phyloP scores from a whole-genome alignment of 1,140 invertebrate genomes.

The Drosophila kohkoa region DNA sequence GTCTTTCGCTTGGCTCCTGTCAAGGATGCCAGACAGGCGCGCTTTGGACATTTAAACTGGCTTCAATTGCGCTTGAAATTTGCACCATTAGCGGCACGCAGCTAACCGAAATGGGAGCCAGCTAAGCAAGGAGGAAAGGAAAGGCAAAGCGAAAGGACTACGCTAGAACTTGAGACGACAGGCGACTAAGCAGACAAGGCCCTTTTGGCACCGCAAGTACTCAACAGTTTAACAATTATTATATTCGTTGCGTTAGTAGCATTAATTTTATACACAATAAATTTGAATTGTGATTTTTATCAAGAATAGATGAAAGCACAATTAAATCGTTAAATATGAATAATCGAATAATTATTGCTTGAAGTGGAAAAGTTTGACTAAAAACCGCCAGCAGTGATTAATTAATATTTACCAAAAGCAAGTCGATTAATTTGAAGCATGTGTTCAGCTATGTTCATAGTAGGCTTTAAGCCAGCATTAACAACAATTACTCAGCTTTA shows the following conservation, averaged over 20 bases:
- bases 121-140: neutral
- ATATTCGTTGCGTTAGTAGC: neutral
- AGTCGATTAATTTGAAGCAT: neutral
- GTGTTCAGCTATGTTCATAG: neutral
- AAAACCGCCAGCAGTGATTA: neutral
- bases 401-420: neutral
- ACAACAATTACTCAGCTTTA: neutral
- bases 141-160: neutral
- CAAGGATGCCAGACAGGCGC: conserved; percentile 20
- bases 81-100: conserved; percentile 66
- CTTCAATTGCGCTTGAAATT: conserved; percentile 75
- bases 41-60: conserved; percentile 50
- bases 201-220: neutral
- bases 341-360: too few relatives aligned
- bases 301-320: too few relatives aligned
- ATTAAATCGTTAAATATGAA: too few relatives aligned
- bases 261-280: neutral
- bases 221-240: neutral
- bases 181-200: neutral
- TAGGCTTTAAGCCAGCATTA: neutral
- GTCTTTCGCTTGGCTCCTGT: conserved; percentile 12
- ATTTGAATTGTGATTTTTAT: neutral
- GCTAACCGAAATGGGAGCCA: conserved; percentile 37
- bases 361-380: neutral
- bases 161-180: neutral